Conservation (phyloP, 2,113 vertebrate genomes). For the Bubo scandiacus region DNA sequence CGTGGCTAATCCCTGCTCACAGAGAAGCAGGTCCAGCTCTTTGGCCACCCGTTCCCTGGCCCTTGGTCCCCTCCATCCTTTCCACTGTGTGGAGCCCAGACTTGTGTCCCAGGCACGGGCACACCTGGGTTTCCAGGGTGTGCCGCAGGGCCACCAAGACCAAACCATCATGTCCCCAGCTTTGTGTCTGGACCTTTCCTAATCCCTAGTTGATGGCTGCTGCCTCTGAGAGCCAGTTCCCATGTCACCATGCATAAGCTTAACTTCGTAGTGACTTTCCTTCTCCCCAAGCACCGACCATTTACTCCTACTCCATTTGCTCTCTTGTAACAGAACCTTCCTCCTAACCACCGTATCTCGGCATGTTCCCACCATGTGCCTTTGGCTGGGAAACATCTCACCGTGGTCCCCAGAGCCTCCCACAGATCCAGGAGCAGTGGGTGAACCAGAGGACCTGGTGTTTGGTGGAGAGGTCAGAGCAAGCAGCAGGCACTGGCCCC, state of each 20-base stretch:
- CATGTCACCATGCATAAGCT: neutral
- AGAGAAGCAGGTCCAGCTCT: neutral
- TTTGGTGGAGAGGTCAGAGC: neutral
- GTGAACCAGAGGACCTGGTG: neutral
- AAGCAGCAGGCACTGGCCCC: neutral
- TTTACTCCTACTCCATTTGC: neutral
- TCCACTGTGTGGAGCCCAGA: neutral
- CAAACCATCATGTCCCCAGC: neutral
- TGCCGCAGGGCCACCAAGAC: neutral
- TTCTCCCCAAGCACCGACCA: neutral
- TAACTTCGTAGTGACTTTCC: neutral
- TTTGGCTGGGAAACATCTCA: neutral
- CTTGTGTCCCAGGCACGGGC: neutral
- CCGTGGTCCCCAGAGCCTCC: neutral
- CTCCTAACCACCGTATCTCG: neutral
- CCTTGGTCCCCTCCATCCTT: neutral
- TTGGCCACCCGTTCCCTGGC: neutral
- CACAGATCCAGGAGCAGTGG: neutral
- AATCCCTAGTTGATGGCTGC: neutral
- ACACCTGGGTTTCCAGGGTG: neutral
- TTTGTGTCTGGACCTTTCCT: neutral
- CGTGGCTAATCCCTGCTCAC: neutral
- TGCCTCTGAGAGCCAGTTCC: neutral
- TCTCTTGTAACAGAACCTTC: neutral
- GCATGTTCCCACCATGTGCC: fast-evolving